A percentile compares a stretch with the other conserved stretches of the same genome.
Conservation (phyloP, 2,888 invertebrate genomes). For the Prosapia bicincta region DNA sequence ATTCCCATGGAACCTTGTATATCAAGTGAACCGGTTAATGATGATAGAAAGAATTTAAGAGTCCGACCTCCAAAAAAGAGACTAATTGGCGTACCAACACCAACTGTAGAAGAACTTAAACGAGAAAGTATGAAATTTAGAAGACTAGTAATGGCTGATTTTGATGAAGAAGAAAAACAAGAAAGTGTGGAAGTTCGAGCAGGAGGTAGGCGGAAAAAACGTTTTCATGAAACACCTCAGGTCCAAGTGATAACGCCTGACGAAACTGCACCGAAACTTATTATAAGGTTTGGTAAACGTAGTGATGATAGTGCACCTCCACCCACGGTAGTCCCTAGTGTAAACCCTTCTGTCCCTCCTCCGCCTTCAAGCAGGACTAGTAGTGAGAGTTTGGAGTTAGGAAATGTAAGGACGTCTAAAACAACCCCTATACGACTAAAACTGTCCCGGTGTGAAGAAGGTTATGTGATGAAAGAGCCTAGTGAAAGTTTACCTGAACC, state of each 20-base stretch:
- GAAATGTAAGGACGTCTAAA: constrained; percentile 61
- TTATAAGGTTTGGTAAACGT: constrained; percentile 66
- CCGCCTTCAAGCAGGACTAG: constrained; percentile 41
- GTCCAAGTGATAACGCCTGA: constrained; percentile 55
- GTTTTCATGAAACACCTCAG: constrained; percentile 41
- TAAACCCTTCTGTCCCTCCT: constrained; percentile 28
- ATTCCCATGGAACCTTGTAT: constrained; percentile 30
- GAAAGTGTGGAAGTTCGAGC: constrained; percentile 45
- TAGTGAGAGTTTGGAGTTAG: constrained; percentile 47
- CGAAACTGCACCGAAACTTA: constrained; percentile 63
- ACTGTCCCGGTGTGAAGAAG: constrained; percentile 75
- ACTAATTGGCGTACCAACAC: constrained; percentile 54
- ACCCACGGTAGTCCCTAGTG: constrained; percentile 47
- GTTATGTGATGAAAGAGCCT: constrained; percentile 54
- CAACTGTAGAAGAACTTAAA: constrained; percentile 74
- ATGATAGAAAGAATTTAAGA: constrained; percentile 48
- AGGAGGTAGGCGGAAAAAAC: constrained; percentile 45
- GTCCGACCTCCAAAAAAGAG: constrained; percentile 80
- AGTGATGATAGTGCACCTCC: constrained; percentile 47
- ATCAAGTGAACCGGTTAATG: constrained; percentile 36
- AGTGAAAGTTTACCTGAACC: constrained; percentile 6
- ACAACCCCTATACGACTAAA: constrained; percentile 80
- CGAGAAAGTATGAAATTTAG: constrained; percentile 86
- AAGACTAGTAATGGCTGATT: constrained; percentile 78
- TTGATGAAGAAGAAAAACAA: constrained; percentile 53